Percentiles rank a stretch among this genome's conserved stretches.
Evolutionary conservation across 2,797 vertebrate species (phyloP).

Genomic region (Fringilla coelebs): DNA sequence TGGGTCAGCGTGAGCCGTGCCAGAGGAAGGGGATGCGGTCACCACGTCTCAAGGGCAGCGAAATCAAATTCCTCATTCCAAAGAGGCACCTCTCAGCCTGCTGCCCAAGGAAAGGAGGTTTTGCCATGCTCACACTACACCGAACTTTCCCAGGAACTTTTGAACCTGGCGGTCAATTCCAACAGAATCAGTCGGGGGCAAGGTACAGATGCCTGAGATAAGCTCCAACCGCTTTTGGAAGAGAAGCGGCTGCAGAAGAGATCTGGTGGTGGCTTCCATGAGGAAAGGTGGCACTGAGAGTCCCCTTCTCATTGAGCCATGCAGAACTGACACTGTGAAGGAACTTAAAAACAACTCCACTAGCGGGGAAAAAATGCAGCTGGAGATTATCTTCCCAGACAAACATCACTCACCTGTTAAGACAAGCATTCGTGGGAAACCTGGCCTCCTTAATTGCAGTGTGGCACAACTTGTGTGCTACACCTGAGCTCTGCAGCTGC

Average conservation of each 20-base stretch:
- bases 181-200: background rate
- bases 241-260: background rate
- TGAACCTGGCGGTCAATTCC: background rate
- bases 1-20: accelerated
- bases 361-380: background rate
- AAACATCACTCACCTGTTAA: background rate
- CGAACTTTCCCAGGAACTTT: background rate
- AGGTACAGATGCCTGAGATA: background rate
- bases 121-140: background rate
- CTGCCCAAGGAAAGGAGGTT: background rate
- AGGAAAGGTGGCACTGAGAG: background rate
- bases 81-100: background rate
- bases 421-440: background rate
- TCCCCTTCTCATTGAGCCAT: background rate
- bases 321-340: background rate
- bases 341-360: background rate
- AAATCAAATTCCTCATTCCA: background rate
- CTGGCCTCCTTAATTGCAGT: background rate
- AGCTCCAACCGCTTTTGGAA: background rate
- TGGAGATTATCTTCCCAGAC: background rate
- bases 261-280: background rate
- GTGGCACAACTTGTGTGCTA: background rate
- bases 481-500: background rate
- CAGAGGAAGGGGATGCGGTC: background rate
- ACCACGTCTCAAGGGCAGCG: background rate